These are phyloP conservation scores for Porites evermanni DNA, from an alignment of 92 coral and sea anemone species.

Conservation along the genomic window DNA sequence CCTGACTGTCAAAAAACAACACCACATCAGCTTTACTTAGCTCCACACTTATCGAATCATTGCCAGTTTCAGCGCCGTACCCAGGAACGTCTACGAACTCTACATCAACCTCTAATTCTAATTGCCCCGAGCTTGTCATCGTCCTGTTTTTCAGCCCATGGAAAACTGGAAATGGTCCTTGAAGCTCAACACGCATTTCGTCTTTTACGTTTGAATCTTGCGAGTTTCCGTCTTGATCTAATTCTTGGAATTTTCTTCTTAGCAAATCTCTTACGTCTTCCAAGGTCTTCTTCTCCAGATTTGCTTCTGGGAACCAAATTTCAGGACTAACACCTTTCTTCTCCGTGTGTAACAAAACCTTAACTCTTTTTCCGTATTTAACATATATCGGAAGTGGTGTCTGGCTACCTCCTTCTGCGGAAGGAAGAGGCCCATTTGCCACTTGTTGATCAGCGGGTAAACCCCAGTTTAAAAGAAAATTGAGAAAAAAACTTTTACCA, in stretches of 20 bases:
- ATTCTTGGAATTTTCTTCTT: conserved; percentile 11
- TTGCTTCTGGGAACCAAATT: conserved; percentile 4
- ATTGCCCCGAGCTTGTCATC: conserved; percentile 23
- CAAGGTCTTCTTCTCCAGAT: background rate
- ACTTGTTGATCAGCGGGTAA: background rate
- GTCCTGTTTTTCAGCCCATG: background rate
- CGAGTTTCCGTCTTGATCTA: too few relatives aligned
- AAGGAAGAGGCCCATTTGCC: conserved; percentile 53
- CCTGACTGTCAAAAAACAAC: conserved; percentile 38
- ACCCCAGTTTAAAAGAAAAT: conserved; percentile 44
- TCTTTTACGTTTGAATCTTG: background rate
- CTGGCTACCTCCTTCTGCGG: conserved; percentile 44
- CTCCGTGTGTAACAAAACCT: conserved; percentile 23
- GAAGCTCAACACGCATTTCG: conserved; percentile 43
- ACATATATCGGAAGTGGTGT: conserved; percentile 63
- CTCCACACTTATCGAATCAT: conserved; percentile 35
- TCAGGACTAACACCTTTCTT: background rate
- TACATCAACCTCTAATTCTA: conserved; percentile 56
- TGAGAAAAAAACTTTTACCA: conserved; percentile 68
- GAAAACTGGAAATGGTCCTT: conserved; percentile 62
- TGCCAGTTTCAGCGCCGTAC: conserved; percentile 44
- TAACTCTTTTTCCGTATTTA: conserved; percentile 35
- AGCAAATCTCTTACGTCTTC: background rate
- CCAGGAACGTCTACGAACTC: conserved; percentile 68
- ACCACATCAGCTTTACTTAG: conserved; percentile 53